Evolutionary conservation across 2,797 vertebrate species (phyloP).

Genomic region (Hydrophis major): DNA sequence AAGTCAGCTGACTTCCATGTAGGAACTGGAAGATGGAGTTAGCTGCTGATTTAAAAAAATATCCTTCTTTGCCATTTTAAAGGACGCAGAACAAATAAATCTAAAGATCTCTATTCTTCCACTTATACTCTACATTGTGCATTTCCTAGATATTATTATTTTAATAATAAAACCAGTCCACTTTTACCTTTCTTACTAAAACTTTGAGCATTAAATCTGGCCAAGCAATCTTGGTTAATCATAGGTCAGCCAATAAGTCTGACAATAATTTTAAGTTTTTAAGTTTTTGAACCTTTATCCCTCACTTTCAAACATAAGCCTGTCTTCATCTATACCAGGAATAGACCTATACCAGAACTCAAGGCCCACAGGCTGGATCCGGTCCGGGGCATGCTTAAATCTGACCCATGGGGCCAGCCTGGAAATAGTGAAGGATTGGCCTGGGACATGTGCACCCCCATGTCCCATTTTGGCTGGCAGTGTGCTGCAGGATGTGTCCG

Average conservation of each 20-base stretch:
- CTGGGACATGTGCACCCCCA: too few relatives aligned
- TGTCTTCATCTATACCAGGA: neutral
- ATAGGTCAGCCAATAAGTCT: neutral
- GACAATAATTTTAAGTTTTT: neutral
- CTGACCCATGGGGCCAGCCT: too few relatives aligned
- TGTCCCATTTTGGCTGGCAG: too few relatives aligned
- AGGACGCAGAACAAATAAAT: neutral
- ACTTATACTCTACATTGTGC: neutral
- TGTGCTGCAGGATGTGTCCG: too few relatives aligned
- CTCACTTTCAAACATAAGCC: neutral
- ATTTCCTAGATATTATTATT: neutral
- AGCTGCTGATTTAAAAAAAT: neutral
- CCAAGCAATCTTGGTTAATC: neutral
- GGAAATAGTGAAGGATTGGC: too few relatives aligned
- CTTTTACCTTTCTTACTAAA: neutral
- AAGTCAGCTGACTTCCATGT: neutral
- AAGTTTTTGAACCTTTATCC: neutral
- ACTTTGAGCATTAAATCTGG: neutral
- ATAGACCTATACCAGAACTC: too few relatives aligned
- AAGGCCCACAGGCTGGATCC: too few relatives aligned
- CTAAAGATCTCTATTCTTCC: neutral
- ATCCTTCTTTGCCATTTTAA: neutral
- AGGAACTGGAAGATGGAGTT: neutral
- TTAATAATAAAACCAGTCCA: neutral
- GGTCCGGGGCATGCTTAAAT: too few relatives aligned